Evolutionary conservation across 1,140 invertebrate genomes (phyloP), one percentile per base, ranked within the genome.

Genomic region (Neodiprion fabricii): DNA sequence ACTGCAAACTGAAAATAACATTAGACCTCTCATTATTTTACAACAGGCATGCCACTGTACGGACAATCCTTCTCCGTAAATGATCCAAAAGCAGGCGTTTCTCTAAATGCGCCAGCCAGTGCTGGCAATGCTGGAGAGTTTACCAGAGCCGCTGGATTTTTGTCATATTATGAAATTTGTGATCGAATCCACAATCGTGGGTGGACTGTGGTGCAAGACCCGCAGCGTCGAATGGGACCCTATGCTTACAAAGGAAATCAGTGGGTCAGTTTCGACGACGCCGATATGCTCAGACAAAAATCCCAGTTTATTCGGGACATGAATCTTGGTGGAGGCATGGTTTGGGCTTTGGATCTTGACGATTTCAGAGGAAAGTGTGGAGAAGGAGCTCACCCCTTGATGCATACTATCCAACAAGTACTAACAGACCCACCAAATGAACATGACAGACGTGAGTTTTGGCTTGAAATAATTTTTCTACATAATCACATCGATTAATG

Each of bases 161-260:
- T 97, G 23, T 92, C 96, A 2, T 98, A 97, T 80, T 97, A 97
- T 82, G 96, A 98, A 90, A 97, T 97, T 78, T 97, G 96, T 81
- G 91, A 95, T 73, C 90, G 93, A 70, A 89, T 96, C n/a, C 91
- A 89, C 72, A 93, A 93, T 79, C 89, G 91, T 65, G 93, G 92
- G 1, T 98, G 95, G 95, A 93, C 89, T 1, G 91, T 96, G 0
- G 92, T 96, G 0, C 92, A 95, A 82, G 96, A 96, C 83, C 89
- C 92, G 10, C 84, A 92, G 50, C 87, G 91, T 8, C 87, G 94
- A 50, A 96, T 97, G 91, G 96, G 96, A 7, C 96, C 96, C 0
- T 96, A 95, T 81, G 95, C 96, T 1, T 95, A 93, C 81, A 95
- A 94, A 75, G 94, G 92, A 10, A 94, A 94, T 73, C 95, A 97